Evolutionary conservation across 1,140 invertebrate species (phyloP).

Genomic region (Acromyrmex charruanus): DNA sequence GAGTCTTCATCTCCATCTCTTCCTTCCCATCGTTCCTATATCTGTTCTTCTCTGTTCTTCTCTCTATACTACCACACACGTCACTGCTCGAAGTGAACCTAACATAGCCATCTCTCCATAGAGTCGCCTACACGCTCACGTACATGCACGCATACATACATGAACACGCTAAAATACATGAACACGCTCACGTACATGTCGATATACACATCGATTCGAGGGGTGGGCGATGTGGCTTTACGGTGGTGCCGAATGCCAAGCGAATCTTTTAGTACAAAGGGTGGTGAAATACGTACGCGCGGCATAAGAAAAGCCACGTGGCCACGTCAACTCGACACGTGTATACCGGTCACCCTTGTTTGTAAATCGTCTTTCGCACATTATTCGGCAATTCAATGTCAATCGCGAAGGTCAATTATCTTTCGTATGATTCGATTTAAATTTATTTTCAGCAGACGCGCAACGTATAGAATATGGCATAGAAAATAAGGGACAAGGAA

Average conservation of each 20-base stretch:
- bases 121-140: constrained; percentile 13
- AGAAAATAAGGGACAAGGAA: too few relatives aligned
- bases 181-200: neutral
- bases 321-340: constrained; percentile 54
- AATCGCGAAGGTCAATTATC: constrained; percentile 23
- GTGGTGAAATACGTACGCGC: constrained; percentile 26
- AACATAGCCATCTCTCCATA: constrained; percentile 29
- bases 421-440: constrained; percentile 3
- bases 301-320: constrained; percentile 69
- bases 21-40: neutral
- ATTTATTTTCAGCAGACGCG: neutral
- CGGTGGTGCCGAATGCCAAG: constrained; percentile 28
- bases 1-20: neutral
- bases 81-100: constrained; percentile 44
- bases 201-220: constrained; percentile 50
- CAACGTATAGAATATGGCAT: neutral
- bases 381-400: neutral
- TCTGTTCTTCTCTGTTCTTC: constrained; percentile 6
- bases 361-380: constrained; percentile 9
- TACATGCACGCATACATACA: neutral
- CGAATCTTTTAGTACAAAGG: constrained; percentile 42
- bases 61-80: constrained; percentile 24
- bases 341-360: constrained; percentile 51
- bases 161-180: neutral
- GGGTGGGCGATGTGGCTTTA: constrained; percentile 12